Evolutionary conservation across 2,113 vertebrate genomes (phyloP).

Genomic region (Nymphicus hollandicus): DNA sequence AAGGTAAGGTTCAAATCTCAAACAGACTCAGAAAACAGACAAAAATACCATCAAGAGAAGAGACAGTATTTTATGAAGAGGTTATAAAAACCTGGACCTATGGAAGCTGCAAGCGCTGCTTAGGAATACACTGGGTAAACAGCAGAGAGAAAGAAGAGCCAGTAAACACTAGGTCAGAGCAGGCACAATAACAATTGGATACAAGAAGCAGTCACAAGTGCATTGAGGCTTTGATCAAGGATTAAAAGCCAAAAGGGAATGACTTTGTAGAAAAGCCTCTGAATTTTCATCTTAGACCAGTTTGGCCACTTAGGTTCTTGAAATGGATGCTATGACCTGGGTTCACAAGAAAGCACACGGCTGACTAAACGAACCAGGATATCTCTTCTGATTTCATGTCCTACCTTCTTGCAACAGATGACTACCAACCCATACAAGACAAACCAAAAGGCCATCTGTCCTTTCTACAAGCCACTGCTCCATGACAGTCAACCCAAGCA

Average conservation of each 20-base stretch:
- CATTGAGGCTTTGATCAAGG: neutral
- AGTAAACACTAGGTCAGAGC: neutral
- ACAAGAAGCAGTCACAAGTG: neutral
- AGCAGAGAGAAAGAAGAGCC: neutral
- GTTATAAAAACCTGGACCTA: neutral
- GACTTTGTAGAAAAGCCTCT: neutral
- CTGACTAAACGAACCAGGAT: neutral
- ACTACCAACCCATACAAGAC: neutral
- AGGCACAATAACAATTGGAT: neutral
- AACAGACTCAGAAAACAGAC: neutral
- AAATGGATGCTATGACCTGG: neutral
- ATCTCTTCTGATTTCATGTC: neutral
- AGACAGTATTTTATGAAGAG: neutral
- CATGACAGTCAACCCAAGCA: neutral
- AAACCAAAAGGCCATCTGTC: neutral
- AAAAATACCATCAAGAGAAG: neutral
- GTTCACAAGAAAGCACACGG: neutral
- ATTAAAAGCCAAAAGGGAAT: neutral
- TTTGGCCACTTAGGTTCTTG: neutral
- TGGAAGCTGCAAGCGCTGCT: neutral
- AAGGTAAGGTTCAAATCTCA: neutral
- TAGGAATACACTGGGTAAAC: neutral
- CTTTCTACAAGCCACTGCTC: neutral
- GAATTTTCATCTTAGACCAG: neutral
- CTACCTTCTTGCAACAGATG: neutral